Conservation (phyloP, 2,797 vertebrate species). For the Ptychobarbus kaznakovi region DNA sequence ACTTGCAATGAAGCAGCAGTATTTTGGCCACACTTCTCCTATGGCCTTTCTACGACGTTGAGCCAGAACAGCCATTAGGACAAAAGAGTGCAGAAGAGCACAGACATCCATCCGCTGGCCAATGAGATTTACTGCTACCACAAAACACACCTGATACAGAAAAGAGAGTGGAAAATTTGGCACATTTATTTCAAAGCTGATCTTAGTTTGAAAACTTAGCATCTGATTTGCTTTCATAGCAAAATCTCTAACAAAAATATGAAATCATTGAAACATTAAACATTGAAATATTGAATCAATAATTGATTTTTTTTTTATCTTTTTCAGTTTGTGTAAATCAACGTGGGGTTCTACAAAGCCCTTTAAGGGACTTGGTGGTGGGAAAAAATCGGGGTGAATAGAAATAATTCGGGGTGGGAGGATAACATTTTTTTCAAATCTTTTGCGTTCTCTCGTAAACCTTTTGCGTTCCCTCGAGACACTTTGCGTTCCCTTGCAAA, state of each 20-base stretch:
- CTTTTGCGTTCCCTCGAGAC: too few relatives aligned
- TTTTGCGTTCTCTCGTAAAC: too few relatives aligned
- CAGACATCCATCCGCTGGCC: constrained; percentile 83
- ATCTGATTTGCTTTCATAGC: not conserved
- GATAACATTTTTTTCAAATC: too few relatives aligned
- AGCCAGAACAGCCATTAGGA: constrained; percentile 75
- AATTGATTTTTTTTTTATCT: too few relatives aligned
- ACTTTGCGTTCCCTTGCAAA: too few relatives aligned
- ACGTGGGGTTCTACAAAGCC: too few relatives aligned
- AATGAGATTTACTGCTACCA: constrained; percentile 76
- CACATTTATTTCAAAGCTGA: not conserved
- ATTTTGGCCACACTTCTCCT: constrained; percentile 82
- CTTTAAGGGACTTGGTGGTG: too few relatives aligned
- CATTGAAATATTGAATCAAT: not conserved
- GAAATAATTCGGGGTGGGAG: too few relatives aligned
- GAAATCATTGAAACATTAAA: too few relatives aligned
- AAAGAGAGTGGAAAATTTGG: not conserved
- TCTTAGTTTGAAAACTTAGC: not conserved
- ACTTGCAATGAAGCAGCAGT: constrained; percentile 81
- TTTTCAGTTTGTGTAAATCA: too few relatives aligned
- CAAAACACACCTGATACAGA: constrained; percentile 74
- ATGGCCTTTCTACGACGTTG: constrained; percentile 80
- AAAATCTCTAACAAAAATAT: not conserved
- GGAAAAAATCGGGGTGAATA: too few relatives aligned
- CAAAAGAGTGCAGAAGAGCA: constrained; percentile 73